Evolutionary conservation across 2,113 vertebrate species (phyloP).

Genomic region (Gila orcuttii): DNA sequence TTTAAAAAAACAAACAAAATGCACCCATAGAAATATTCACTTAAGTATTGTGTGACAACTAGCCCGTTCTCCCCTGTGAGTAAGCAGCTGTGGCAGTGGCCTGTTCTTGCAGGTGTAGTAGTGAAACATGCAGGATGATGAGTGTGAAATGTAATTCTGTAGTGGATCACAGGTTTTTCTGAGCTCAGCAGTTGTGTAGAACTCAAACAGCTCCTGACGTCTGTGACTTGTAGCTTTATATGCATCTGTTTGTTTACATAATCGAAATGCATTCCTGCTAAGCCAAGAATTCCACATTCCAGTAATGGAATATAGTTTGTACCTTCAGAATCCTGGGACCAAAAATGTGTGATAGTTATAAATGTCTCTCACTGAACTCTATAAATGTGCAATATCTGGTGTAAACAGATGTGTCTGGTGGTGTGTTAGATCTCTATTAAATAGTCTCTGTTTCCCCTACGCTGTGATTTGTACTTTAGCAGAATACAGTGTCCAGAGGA

Average conservation of each 20-base stretch:
- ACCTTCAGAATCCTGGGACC: neutral
- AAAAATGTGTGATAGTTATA: no score
- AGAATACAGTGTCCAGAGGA: constrained; percentile 2
- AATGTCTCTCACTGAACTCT: neutral
- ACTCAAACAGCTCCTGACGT: neutral
- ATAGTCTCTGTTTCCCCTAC: neutral
- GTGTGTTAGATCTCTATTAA: neutral
- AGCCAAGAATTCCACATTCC: neutral
- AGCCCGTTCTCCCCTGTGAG: neutral
- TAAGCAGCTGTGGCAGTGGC: neutral
- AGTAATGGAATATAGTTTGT: neutral
- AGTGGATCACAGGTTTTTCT: neutral
- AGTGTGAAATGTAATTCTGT: neutral
- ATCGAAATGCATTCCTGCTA: neutral
- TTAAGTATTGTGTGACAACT: neutral
- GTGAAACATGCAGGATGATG: neutral
- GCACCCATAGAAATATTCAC: no score
- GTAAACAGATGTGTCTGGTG: neutral
- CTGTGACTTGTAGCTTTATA: neutral
- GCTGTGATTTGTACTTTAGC: neutral
- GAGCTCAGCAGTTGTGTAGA: neutral
- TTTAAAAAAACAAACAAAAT: neutral
- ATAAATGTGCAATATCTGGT: neutral
- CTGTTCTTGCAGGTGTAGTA: neutral
- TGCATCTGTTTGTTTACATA: neutral